These are phyloP conservation scores for Larimichthys crocea DNA, from an alignment of 2,113 vertebrate species.

Conservation along the genomic window DNA sequence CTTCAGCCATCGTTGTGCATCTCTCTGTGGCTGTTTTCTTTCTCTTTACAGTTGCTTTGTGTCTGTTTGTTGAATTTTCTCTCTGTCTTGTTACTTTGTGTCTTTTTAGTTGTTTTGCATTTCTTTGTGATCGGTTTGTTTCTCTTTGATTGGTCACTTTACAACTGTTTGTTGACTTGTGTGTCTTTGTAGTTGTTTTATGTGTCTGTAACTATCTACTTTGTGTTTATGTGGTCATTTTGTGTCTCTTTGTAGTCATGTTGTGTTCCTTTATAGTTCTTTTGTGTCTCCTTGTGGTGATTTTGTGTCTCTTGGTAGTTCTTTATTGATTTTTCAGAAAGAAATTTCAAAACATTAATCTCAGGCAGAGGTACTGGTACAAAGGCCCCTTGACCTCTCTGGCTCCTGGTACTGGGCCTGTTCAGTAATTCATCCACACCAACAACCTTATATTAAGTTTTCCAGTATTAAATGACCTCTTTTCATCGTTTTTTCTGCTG, in stretches of 20 bases:
- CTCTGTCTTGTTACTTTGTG: background rate
- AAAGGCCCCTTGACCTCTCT: background rate
- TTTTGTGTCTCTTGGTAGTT: background rate
- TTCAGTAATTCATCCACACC: background rate
- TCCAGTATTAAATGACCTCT: background rate
- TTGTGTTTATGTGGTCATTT: background rate
- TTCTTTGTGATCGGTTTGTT: background rate
- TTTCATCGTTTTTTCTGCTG: background rate
- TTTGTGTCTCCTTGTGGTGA: background rate
- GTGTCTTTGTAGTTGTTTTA: background rate
- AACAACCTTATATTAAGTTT: background rate
- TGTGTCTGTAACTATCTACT: no score
- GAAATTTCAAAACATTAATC: background rate
- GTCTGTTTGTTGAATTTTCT: background rate
- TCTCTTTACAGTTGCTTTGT: background rate
- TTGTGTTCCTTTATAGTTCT: background rate
- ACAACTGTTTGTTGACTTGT: background rate
- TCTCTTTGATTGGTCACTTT: background rate
- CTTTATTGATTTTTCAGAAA: background rate
- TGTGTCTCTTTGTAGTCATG: background rate
- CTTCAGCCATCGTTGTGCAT: background rate
- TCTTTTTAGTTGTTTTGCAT: background rate
- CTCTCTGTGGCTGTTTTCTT: background rate
- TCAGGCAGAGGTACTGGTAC: background rate
- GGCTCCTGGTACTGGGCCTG: background rate